Evolutionary conservation across 2,888 invertebrate species (phyloP).

Genomic region (Micoletzkya japonica): DNA sequence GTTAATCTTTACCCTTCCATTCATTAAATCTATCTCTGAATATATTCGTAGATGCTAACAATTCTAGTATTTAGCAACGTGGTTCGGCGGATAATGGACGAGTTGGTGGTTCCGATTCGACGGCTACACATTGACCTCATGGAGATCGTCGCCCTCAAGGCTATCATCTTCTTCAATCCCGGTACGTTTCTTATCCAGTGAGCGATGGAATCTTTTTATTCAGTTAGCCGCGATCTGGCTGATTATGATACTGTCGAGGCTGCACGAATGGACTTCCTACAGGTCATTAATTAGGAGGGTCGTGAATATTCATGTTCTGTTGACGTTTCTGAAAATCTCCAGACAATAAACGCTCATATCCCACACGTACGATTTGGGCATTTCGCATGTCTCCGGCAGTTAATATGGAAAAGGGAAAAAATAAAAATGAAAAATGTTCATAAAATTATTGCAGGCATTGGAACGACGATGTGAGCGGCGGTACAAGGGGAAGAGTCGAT

Average conservation of each 20-base stretch:
- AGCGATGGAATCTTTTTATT: neutral
- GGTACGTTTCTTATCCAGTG: conserved; percentile 71
- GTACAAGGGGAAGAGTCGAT: conserved; percentile 41
- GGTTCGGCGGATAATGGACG: conserved; percentile 90
- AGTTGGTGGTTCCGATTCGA: conserved; percentile 87
- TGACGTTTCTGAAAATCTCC: no score
- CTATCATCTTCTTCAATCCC: conserved; percentile 96
- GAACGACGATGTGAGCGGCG: conserved; percentile 33
- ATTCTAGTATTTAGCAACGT: conserved; percentile 75
- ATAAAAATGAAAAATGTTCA: neutral
- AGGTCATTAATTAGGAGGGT: no score
- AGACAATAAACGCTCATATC: no score
- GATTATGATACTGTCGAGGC: conserved; percentile 40
- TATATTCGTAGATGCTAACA: neutral
- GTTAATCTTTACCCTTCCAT: conserved; percentile 2
- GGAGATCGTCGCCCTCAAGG: conserved; percentile 95
- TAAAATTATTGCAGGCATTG: conserved; percentile 30
- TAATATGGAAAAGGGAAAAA: neutral
- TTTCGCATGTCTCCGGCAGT: no score
- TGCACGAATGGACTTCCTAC: conserved; percentile 39
- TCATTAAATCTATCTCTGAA: neutral
- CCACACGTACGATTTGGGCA: no score
- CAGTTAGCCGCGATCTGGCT: conserved; percentile 35
- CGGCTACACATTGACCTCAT: conserved; percentile 94
- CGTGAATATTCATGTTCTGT: no score